A percentile compares a stretch with the other conserved stretches of the same genome.
Conservation (phyloP, 2,113 vertebrate genomes). For the Poecilia latipinna region DNA sequence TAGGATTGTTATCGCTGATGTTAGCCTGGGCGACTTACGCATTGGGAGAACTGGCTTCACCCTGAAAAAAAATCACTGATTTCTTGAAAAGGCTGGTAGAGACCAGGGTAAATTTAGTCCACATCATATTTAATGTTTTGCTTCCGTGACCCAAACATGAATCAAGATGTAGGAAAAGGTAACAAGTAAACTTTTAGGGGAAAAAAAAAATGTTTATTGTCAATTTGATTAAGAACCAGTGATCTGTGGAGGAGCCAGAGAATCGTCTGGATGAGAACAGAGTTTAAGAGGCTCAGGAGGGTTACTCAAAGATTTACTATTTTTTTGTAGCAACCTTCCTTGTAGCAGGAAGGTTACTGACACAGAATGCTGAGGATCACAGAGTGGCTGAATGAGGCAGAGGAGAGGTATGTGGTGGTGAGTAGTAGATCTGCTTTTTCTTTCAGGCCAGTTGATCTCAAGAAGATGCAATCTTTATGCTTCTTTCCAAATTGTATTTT, state of each 20-base stretch:
- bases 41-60: not conserved
- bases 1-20: not conserved
- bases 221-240: not conserved
- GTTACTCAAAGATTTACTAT: not conserved
- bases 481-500: too few species aligned
- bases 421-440: not conserved
- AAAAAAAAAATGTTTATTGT: too few species aligned
- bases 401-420: not conserved
- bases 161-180: not conserved
- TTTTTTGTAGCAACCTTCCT: not conserved
- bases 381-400: not conserved
- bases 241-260: not conserved
- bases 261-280: not conserved
- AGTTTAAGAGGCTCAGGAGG: not conserved
- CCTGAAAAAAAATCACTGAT: too few species aligned
- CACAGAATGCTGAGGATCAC: not conserved
- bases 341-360: not conserved
- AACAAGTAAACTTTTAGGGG: not conserved
- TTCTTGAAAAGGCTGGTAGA: too few species aligned
- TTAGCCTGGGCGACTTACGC: too few species aligned
- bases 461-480: too few species aligned
- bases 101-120: too few species aligned
- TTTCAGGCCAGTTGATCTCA: too few species aligned
- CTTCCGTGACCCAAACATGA: not conserved
- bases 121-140: not conserved